Conservation (phyloP, 2,113 vertebrate species). For the Argyrosomus japonicus region DNA sequence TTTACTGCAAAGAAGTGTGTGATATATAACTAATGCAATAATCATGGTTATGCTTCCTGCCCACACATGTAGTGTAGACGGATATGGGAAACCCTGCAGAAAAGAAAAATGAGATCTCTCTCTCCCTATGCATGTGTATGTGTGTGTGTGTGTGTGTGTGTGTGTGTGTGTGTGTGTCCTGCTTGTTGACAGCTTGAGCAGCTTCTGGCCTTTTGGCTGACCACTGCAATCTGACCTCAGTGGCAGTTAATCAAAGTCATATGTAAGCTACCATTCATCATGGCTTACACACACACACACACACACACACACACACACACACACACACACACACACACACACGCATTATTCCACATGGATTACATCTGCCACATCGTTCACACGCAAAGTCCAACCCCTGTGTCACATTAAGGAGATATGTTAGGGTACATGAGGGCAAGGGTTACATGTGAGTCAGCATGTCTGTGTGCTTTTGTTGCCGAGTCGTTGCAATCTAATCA, state of each 20-base stretch:
- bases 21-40: conserved; percentile 12
- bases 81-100: not conserved
- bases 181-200: conserved; percentile 14
- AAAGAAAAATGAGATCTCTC: conserved; percentile 5
- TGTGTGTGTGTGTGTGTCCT: conserved; percentile 11
- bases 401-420: conserved; percentile 6
- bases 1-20: not conserved
- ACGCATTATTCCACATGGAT: not conserved
- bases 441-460: conserved; percentile 29
- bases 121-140: not conserved
- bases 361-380: conserved; percentile 16
- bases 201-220: conserved; percentile 53
- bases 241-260: conserved; percentile 58
- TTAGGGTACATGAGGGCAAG: not conserved
- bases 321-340: conserved; percentile 7
- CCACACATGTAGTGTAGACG: not conserved
- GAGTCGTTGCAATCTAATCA: conserved; percentile 13
- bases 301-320: conserved; percentile 5
- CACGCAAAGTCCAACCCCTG: conserved; percentile 7
- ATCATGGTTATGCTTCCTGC: conserved; percentile 3
- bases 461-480: conserved; percentile 8
- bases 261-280: conserved; percentile 50
- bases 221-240: conserved; percentile 47
- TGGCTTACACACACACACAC: conserved; percentile 1
- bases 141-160: conserved; percentile 22